These are phyloP conservation scores for Lutraria rhynchaena DNA, from an alignment of 1,140 invertebrate species.

Conservation along the genomic window DNA sequence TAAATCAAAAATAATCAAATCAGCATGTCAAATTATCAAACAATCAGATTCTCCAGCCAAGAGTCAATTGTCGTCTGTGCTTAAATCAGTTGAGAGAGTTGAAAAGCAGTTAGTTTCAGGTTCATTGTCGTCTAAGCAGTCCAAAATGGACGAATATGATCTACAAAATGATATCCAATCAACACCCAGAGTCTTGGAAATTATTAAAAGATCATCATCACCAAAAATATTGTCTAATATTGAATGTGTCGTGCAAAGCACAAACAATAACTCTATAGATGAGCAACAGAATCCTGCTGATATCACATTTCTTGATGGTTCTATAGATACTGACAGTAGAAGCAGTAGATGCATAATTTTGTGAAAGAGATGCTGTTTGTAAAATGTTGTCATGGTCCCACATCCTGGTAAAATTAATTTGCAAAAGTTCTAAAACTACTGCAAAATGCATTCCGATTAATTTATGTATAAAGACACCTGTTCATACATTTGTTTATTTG, in stretches of 20 bases:
- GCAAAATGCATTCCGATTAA: too few species aligned
- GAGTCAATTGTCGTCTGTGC: constrained; percentile 31
- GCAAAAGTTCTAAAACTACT: too few species aligned
- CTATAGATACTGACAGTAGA: constrained; percentile 49
- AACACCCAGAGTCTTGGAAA: constrained; percentile 34
- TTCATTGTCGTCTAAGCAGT: constrained; percentile 6
- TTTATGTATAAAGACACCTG: too few species aligned
- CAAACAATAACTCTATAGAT: background rate
- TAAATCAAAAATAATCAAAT: constrained; percentile 1
- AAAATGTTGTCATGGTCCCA: too few species aligned
- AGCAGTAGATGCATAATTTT: constrained; percentile 52
- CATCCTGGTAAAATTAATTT: too few species aligned
- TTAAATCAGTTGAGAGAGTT: constrained; percentile 10
- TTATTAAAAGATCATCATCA: constrained; percentile 29
- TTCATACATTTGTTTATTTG: too few species aligned
- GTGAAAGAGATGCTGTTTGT: background rate
- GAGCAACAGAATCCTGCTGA: background rate
- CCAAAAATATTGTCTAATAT: constrained; percentile 37
- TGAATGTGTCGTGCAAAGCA: background rate
- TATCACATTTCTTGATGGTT: constrained; percentile 27
- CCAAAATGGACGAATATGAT: constrained; percentile 7
- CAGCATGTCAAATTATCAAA: background rate
- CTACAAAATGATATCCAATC: background rate
- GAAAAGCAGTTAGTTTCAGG: constrained; percentile 4
- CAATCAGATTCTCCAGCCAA: background rate